Conservation (phyloP, 1,140 invertebrate genomes). For the Phocides pigmalion region DNA sequence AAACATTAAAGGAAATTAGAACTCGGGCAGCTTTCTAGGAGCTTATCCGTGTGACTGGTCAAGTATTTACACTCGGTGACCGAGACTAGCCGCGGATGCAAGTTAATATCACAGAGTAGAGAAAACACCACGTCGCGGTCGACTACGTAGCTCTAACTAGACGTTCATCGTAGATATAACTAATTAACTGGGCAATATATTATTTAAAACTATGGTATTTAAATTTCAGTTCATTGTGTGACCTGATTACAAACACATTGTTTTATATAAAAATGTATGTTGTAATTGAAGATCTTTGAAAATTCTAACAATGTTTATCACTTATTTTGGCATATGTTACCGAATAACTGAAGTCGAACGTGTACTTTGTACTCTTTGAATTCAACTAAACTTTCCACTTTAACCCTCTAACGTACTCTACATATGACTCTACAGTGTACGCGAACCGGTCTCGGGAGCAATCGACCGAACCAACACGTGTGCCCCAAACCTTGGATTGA, state of each 20-base stretch:
- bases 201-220: too few species aligned
- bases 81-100: slow-evolving; percentile 2
- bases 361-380: not conserved
- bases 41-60: slow-evolving; percentile 6
- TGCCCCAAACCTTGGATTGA: slow-evolving; percentile 30
- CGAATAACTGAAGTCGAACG: not conserved
- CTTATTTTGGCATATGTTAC: not conserved
- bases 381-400: not conserved
- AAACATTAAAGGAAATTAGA: not conserved
- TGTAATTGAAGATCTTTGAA: too few species aligned
- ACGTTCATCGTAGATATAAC: not conserved
- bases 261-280: too few species aligned
- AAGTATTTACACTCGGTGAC: slow-evolving; percentile 8
- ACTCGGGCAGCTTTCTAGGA: slow-evolving; percentile 18
- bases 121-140: not conserved
- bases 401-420: slow-evolving; percentile 7
- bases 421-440: not conserved
- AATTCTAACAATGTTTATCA: too few species aligned
- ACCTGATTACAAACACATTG: too few species aligned
- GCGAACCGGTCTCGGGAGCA: slow-evolving; percentile 6
- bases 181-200: too few species aligned
- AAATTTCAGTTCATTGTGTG: too few species aligned
- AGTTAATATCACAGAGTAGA: slow-evolving; percentile 6
- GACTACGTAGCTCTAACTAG: not conserved
- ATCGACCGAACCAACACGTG: slow-evolving; percentile 28